phyloP scores from a whole-genome alignment of 2,797 vertebrate genomes.

The Pseudomugil tenellus region DNA sequence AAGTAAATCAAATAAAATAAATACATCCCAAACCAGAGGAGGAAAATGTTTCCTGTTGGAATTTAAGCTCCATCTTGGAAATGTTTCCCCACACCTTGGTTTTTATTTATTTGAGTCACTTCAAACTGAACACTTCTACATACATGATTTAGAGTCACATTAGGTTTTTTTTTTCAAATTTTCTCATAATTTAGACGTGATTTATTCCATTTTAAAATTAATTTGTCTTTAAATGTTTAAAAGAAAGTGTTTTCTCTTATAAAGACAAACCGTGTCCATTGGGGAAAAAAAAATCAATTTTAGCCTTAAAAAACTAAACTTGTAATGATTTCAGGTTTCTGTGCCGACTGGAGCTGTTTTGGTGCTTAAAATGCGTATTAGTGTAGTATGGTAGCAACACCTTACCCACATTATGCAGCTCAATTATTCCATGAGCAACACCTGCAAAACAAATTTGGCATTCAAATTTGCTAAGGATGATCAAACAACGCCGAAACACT shows the following conservation, averaged over 20 bases:
- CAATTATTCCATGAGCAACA: conserved; percentile 87
- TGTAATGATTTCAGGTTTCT: conserved; percentile 66
- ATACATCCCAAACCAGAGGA: background rate
- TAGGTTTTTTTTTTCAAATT: background rate
- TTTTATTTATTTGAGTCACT: background rate
- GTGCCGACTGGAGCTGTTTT: conserved; percentile 71
- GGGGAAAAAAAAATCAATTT: conserved; percentile 40
- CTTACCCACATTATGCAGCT: conserved; percentile 86
- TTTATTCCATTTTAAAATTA: conserved; percentile 6
- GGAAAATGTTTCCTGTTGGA: background rate
- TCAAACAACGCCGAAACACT: conserved; percentile 88
- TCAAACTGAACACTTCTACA: no score
- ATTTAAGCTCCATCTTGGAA: background rate
- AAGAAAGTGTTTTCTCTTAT: background rate
- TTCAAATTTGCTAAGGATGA: conserved; percentile 87
- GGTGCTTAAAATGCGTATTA: conserved; percentile 81
- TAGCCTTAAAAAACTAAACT: conserved; percentile 52
- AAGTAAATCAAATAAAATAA: background rate
- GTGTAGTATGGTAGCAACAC: conserved; percentile 83
- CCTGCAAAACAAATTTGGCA: conserved; percentile 89
- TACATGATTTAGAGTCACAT: background rate
- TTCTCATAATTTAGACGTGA: background rate
- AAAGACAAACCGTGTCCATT: conserved; percentile 38
- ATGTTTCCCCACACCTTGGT: background rate
- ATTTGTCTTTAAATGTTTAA: conserved; percentile 22